These are phyloP conservation scores for Peromyscus nudipes DNA, from an alignment of 2,797 vertebrate species.

Conservation along the genomic window DNA sequence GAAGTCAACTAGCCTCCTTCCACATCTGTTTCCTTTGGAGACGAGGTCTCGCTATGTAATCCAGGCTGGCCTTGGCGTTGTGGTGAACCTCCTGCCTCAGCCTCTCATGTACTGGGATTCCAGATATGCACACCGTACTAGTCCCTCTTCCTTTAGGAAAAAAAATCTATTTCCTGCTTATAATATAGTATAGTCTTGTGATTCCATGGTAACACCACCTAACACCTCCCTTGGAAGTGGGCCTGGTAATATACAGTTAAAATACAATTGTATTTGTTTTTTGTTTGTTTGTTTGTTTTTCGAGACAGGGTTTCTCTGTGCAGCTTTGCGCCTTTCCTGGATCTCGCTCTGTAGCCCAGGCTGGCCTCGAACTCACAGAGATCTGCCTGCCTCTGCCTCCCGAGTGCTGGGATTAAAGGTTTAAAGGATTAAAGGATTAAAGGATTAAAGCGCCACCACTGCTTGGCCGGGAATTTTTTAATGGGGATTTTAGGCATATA, in stretches of 20 bases:
- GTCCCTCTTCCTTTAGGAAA: not conserved
- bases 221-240: constrained; percentile 5
- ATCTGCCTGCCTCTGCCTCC: too few species aligned
- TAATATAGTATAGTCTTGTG: not conserved
- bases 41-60: not conserved
- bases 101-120: not conserved
- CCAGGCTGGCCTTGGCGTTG: not conserved
- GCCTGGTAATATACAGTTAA: not conserved
- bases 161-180: not conserved
- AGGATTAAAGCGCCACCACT: too few species aligned
- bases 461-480: too few species aligned
- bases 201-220: not conserved
- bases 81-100: not conserved
- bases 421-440: too few species aligned
- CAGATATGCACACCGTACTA: not conserved
- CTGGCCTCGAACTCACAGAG: too few species aligned
- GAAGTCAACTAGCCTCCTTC: not conserved
- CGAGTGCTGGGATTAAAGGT: too few species aligned
- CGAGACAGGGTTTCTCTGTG: too few species aligned
- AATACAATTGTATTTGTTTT: not conserved
- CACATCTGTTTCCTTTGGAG: not conserved
- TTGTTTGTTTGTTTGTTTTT: too few species aligned
- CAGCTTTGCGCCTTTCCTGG: too few species aligned
- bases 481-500: too few species aligned
- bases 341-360: too few species aligned